Conservation (phyloP, 2,113 vertebrate species). For the Ginglymostoma cirratum region DNA sequence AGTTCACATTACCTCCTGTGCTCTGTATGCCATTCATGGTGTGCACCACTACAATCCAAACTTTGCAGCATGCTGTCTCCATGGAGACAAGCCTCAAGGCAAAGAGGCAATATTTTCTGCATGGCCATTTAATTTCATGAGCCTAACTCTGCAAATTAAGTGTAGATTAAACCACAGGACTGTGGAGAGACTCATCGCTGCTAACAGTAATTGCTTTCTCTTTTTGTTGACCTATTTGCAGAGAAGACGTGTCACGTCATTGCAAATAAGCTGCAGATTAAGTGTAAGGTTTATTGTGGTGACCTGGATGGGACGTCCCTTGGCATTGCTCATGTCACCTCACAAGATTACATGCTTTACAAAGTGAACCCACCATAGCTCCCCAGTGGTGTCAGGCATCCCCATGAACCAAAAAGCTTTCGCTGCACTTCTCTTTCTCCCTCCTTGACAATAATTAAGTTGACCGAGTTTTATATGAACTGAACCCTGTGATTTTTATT, state of each 20-base stretch:
- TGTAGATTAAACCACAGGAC: slow-evolving; percentile 17
- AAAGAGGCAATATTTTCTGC: slow-evolving; percentile 3
- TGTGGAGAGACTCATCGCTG: not conserved
- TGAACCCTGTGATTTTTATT: not conserved
- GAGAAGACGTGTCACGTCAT: not conserved
- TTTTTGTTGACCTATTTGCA: not conserved
- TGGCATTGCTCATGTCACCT: not conserved
- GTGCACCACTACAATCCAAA: not conserved
- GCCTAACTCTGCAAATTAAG: slow-evolving; percentile 20
- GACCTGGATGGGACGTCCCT: not conserved
- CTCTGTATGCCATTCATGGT: not conserved
- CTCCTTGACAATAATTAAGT: not conserved
- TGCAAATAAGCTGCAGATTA: slow-evolving; percentile 27
- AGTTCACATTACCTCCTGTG: not conserved
- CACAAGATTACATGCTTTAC: not conserved
- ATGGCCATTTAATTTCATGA: slow-evolving; percentile 28
- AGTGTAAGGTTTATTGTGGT: not conserved
- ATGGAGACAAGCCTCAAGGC: slow-evolving; percentile 11
- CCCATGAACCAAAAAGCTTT: not conserved
- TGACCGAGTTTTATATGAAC: not conserved
- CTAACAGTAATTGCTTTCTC: slow-evolving; percentile 5
- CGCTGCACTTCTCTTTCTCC: not conserved
- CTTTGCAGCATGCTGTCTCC: not conserved
- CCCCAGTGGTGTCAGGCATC: not conserved
- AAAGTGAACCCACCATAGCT: not conserved